Evolutionary conservation across 2,888 invertebrate genomes (phyloP).

Genomic region (Creontiades dilutus): DNA sequence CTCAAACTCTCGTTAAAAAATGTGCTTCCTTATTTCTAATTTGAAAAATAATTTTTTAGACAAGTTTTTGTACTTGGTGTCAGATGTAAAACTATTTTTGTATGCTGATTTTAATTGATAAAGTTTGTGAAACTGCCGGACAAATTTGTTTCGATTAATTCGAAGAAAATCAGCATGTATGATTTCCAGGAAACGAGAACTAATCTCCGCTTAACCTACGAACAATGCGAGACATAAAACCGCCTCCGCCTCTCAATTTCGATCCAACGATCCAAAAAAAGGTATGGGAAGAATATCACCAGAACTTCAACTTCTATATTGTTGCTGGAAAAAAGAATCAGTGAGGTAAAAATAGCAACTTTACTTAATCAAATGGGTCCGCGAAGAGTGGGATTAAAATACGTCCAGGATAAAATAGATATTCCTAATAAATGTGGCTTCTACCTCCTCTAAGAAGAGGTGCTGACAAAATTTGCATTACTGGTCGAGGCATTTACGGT

Average conservation of each 20-base stretch:
- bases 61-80: too few relatives aligned
- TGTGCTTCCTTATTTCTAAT: too few relatives aligned
- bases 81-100: too few relatives aligned
- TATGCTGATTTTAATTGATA: too few relatives aligned
- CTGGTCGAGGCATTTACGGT: neutral
- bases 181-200: too few relatives aligned
- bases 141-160: too few relatives aligned
- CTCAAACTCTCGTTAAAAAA: too few relatives aligned
- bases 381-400: slow-evolving; percentile 22
- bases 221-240: neutral
- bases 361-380: slow-evolving; percentile 41
- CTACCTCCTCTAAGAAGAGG: neutral
- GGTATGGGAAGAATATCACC: neutral
- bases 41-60: too few relatives aligned
- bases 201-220: too few relatives aligned
- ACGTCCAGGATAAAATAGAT: slow-evolving; percentile 22
- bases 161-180: too few relatives aligned
- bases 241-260: slow-evolving; percentile 33
- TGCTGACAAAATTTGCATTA: neutral
- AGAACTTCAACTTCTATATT: slow-evolving; percentile 13
- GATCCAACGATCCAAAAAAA: neutral
- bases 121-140: too few relatives aligned
- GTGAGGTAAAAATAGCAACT: slow-evolving; percentile 11
- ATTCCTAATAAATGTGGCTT: slow-evolving; percentile 13
- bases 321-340: slow-evolving; percentile 11